Base-by-base conservation (phyloP, 1,140 invertebrate species). In the Himalopsyche phryganea region DNA sequence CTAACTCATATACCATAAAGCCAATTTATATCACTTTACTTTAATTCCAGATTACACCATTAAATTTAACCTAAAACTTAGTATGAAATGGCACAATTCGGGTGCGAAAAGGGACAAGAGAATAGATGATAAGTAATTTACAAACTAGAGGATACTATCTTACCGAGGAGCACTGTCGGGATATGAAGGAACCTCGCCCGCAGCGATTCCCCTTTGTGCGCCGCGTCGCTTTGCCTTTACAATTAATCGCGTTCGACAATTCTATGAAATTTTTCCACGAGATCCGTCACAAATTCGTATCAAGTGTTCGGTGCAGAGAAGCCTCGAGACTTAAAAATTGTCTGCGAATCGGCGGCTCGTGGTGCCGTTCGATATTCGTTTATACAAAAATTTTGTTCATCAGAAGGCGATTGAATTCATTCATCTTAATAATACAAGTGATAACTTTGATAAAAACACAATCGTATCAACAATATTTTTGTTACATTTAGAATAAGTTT, bases 21-120 rank as follows among this genome's bases (percentile, higher is more conserved):
- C 61, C 61, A 60, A 58, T 64, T 64, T 52, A 57, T 64, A 64
- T 64, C 61, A 64, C 61, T 64, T 64, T 53, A 52, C 61, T 64
- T 64, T 53, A 52, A 50, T 55, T 42, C 38, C 58, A 38, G 61
- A 63, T 50, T 63, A 64, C 52, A 58, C 50, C 54, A 51, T 61
- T 23, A 61, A 55, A 40, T 58, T 63, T 59, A 63, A 50, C 50
- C 61, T 63, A 63, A 62, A 58, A 62, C 51, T 64, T 64, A 60
- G 49, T 59, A 60, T 57, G 58, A 60, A 54, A 64, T 64, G 61
- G 57, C 61, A 64, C 61, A 47, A 59, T 57, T 56, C 50, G 44
- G 58, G 61, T 64, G 61, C 61, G 50, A 63, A 50, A 45, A 54
- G 52, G 20, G 61, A 63, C 56, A 49, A 56, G 44, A 58, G 56